phyloP scores from a whole-genome alignment of 2,113 vertebrate species.

The Amblyopsis rosae region DNA sequence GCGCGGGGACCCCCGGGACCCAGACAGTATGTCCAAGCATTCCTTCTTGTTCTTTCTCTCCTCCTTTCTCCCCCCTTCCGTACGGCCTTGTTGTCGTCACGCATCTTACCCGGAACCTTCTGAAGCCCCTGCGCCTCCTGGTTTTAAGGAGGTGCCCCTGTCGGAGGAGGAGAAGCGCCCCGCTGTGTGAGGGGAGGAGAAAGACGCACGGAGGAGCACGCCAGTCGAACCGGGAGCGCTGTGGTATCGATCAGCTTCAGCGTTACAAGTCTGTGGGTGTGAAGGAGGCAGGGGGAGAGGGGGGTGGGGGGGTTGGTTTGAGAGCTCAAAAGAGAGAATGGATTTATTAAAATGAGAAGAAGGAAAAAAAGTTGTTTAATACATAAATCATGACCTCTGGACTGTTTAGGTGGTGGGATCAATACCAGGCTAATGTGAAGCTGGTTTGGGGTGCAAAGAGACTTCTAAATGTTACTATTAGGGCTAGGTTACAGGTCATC shows the following conservation, averaged over 20 bases:
- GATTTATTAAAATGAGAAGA: constrained; percentile 51
- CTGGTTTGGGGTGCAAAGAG: constrained; percentile 52
- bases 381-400: constrained; percentile 79
- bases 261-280: constrained; percentile 58
- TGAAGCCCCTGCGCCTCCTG: constrained; percentile 49
- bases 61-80: constrained; percentile 13
- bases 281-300: constrained; percentile 30
- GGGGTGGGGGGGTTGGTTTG: constrained; percentile 57
- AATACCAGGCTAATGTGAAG: constrained; percentile 67
- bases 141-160: constrained; percentile 37
- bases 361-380: constrained; percentile 72
- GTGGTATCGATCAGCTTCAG: constrained; percentile 72
- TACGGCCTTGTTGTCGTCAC: constrained; percentile 50
- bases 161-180: constrained; percentile 62
- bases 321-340: constrained; percentile 69
- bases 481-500: constrained; percentile 35
- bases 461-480: constrained; percentile 50
- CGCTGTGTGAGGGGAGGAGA: constrained; percentile 57
- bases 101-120: constrained; percentile 70
- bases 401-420: constrained; percentile 66
- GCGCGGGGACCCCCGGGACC: constrained; percentile 62
- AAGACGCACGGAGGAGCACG: constrained; percentile 1
- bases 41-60: constrained; percentile 43
- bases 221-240: constrained; percentile 48
- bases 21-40: constrained; percentile 60